Evolutionary conservation across 2,888 invertebrate genomes (phyloP), one percentile per base, ranked within the genome.

Genomic region (Tenthredo notha): DNA sequence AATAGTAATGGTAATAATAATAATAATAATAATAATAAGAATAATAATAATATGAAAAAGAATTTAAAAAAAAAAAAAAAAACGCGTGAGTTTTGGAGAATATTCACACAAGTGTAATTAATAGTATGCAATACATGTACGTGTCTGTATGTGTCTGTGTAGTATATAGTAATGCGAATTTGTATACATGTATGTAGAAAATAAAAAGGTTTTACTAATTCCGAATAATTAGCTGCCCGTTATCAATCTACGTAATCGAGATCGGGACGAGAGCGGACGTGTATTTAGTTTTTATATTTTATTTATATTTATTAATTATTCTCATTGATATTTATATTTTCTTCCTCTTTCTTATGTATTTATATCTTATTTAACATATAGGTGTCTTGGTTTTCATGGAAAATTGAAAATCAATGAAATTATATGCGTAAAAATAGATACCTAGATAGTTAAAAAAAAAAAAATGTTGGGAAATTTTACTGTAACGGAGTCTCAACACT

Each of bases 381-480:
- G 6, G 50, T 18, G 29, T 77, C n/a, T 15, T 29, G 47, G 18
- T 25, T 12, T 50, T 47, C 6, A 47, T n/a, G 75, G 0, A 50
- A 33, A 75, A 50, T 33, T 10, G 15, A 54, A 77, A 54, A 77
- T 77, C 75, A 50, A 77, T 77, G 75, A 77, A 50, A 15, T 50
- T 50, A 77, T 50, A 21, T 12, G 72, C n/a, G 10, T 37, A 72
- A 72, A 72, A n/a, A 72, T 33, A 72, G n/a, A n/a, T 72, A 21
- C 40, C n/a, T 40, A 72, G 33, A 40, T 72, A 21, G n/a, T 9
- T 18, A 43, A 82, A 25, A 33, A 33, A 33, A 33, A 33, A 33
- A 25, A 65, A 25, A 82, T 37, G 61, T 40, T 18, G 21, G 61
- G 29, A 83, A 83, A 65, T 12, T 9, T 37, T n/a, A 25, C 7